Evolutionary conservation across 2,797 vertebrate species (phyloP), one percentile per base, ranked within the genome.

Genomic region (Apodemus agrarius): DNA sequence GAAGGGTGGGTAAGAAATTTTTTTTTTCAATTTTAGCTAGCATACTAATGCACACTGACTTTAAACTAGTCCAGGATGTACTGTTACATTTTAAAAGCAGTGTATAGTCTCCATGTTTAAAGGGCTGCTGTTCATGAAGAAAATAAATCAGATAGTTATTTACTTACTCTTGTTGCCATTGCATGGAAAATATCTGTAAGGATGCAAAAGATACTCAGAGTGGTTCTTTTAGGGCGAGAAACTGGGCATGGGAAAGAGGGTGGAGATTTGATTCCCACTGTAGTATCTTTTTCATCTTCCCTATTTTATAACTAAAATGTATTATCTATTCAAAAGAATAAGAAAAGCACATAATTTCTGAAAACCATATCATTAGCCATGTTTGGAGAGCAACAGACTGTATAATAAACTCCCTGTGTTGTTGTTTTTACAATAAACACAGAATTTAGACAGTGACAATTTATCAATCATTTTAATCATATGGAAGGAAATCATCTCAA

Each of bases 351-450:
- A 67, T 86, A 59, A 88, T 52, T 92, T 87, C 57, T 87, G 65
- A 87, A 95, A 94, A 79, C 49, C 14, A 13, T 89, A 6, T 78
- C 61, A 91, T 89, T 88, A 94, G 72, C 69, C 49, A 40, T 61
- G 37, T 57, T 89, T 96, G 90, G 84, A 89, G 59, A 93, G 46
- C 84, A 81, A n/a, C 69, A 88, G 21, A 86, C 83, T 69, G 63
- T 67, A 26, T 86, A 69, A 69, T 86, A 86, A 92, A 88, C 76
- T 89, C 57, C 8, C 49, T 10, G 16, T n/a, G n/a, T n/a, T 61
- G 74, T n/a, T 54, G 86, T 81, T 94, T 95, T 81, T 69, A 75
- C 81, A 67, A 81, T 80, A 94, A 92, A 91, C 43, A 94, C 26
- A 89, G 21, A 79, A 69, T 86, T 86, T 74, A 95, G 40, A 72